Evolutionary conservation across 2,797 vertebrate species (phyloP).

Genomic region (Notamacropus eugenii): DNA sequence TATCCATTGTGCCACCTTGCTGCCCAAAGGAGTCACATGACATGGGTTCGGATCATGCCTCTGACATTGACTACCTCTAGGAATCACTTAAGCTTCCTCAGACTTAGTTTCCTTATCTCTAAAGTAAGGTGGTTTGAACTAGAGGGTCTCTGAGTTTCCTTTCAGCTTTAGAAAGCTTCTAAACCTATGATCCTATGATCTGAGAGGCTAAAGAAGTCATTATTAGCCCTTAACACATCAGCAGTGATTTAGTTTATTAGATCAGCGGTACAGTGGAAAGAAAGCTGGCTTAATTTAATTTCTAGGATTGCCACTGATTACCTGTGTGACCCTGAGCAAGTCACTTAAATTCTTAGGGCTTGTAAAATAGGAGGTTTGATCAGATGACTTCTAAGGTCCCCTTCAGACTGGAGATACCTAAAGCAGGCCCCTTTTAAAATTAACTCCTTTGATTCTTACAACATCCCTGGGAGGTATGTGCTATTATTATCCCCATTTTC

Average conservation of each 20-base stretch:
- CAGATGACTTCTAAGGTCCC: background rate
- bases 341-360: background rate
- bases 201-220: background rate
- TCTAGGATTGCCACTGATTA: background rate
- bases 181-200: background rate
- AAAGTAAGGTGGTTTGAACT: background rate
- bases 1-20: background rate
- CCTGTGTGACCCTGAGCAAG: background rate
- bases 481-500: background rate
- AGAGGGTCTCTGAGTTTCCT: background rate
- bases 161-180: background rate
- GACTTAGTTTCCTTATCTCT: background rate
- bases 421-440: background rate
- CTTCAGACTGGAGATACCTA: background rate
- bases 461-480: background rate
- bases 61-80: background rate
- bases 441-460: background rate
- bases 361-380: background rate
- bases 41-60: background rate
- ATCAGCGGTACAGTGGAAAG: background rate
- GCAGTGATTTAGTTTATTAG: background rate
- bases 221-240: background rate
- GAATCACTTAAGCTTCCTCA: background rate
- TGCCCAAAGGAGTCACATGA: background rate
- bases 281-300: background rate